Evolutionary conservation across 1,140 invertebrate genomes (phyloP), one percentile per base, ranked within the genome.

Genomic region (Lamellibrachia luymesi): DNA sequence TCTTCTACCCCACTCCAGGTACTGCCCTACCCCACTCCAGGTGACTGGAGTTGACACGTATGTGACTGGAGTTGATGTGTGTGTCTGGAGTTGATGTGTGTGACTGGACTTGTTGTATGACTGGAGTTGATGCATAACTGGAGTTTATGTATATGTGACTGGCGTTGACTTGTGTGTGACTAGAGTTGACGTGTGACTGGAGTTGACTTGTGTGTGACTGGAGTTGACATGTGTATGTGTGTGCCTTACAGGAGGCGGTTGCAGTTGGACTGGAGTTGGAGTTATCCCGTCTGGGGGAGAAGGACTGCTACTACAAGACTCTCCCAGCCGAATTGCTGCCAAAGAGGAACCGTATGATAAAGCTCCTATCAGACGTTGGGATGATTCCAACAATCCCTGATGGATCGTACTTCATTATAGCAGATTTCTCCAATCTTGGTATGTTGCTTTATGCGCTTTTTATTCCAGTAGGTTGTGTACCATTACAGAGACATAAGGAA

Each of bases 331-430:
- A 99, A 95, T 96, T 99, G 38, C 94, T 97, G 94, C 96, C 97
- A 10, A 99, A 99, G 96, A 96, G 99, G 50, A 98, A 99, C 95
- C 98, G 97, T 94, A 93, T 99, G 96, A 98, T 97, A 0, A 97
- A 97, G 95, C 97, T 98, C 91, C 96, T 99, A 2, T 95, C 94
- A 10, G 98, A 98, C 6, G 97, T 98, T 92, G 99, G 98, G 0
- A 98, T 99, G 97, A 97, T 97, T 27, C 98, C 99, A 0, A 98
- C 98, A 1, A 97, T 99, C 91, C 99, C 99, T 0, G 98, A 99
- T 92, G 99, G 98, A 25, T 99, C 99, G 0, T 99, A 99, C 96
- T 99, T 99, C 96, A 98, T 99, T 97, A 95, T 99, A 17, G 98
- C 98, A 2, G 98, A 99, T 96, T 99, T 98, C 97, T 97, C 95